Base-by-base conservation (phyloP, 2,113 vertebrate genomes). In the Lycocorax pyrrhopterus region DNA sequence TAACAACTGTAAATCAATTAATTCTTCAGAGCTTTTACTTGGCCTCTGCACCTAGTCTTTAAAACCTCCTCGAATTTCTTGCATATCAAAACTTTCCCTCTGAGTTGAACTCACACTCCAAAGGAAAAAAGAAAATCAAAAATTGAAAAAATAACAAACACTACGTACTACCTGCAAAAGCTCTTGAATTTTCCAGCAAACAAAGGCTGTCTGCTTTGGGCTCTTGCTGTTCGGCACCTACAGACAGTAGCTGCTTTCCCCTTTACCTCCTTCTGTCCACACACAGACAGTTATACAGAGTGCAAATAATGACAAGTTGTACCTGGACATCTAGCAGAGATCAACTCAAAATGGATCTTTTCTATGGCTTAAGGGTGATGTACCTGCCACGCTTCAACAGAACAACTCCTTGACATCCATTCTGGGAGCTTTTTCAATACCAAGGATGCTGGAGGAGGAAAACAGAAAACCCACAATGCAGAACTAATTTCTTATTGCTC, bases 191-290 rank as follows among this genome's bases (percentile, higher is more conserved):
- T 92, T 83, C 53, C 69, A 56, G 68, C 14, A 91, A 96, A 87
- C 56, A 94, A 96, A 93, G 62, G 22, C 75, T 95, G 82, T 55
- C 87, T 97, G 73, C 94, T 97, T 97, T 94, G 84, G 96, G 87
- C 53, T 94, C 76, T 90, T 86, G 39, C 79, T 96, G 21, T 94
- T 94, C 85, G 52, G n/a, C 82, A 93, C 37, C 81, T 94, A 91
- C 80, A 96, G 89, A 82, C 9, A 52, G 62, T 86, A 91, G 35
- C 43, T 79, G 58, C 91, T 96, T 95, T 80, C 85, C 72, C 68
- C 51, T 79, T 90, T 73, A 73, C 10, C 29, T 86, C 68, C n/a
- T 74, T 81, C 47, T 39, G 30, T 12, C 20, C 76, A 59, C 51
- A 53, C 27, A 6, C 22, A 85, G 69, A 94, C 47, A 89, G 35